Evolutionary conservation across 2,113 vertebrate genomes (phyloP).

Genomic region (Zosterops borbonicus): DNA sequence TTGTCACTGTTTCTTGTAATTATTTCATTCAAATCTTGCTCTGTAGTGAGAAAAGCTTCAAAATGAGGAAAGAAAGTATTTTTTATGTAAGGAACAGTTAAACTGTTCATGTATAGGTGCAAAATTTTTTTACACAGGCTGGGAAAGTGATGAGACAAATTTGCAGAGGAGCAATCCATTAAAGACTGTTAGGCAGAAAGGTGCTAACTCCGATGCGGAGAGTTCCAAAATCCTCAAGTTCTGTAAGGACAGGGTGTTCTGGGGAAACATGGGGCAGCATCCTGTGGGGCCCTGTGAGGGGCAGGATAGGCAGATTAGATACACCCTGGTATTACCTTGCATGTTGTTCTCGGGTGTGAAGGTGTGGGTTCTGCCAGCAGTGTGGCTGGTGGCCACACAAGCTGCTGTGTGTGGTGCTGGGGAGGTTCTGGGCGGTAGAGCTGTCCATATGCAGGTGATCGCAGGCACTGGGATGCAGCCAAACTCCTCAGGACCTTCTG

Average conservation of each 20-base stretch:
- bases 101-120: background rate
- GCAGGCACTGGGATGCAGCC: background rate
- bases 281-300: background rate
- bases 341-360: background rate
- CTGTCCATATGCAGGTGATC: background rate
- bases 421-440: background rate
- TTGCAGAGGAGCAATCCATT: background rate
- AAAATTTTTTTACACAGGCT: background rate
- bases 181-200: background rate
- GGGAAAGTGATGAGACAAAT: background rate
- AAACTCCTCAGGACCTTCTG: background rate
- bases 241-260: background rate
- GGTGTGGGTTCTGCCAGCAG: background rate
- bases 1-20: background rate
- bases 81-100: background rate
- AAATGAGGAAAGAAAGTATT: background rate
- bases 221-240: background rate
- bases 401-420: fast-evolving
- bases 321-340: background rate
- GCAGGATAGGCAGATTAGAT: background rate
- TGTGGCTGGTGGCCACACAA: background rate
- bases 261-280: background rate
- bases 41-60: background rate
- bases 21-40: background rate
- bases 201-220: fast-evolving